Evolutionary conservation across 1,140 invertebrate species (phyloP).

Genomic region (Maconellicoccus hirsutus): DNA sequence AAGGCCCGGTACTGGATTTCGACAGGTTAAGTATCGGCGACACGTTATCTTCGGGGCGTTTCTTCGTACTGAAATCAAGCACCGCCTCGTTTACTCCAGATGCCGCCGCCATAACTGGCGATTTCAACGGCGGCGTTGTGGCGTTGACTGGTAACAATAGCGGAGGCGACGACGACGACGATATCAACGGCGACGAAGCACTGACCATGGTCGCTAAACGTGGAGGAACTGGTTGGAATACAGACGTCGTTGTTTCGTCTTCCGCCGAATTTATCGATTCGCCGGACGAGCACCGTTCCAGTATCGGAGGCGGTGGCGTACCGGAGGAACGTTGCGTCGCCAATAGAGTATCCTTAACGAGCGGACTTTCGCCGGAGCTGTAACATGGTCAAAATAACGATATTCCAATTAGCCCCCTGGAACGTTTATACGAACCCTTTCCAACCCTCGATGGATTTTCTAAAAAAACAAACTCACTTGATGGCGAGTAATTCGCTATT

Average conservation of each 20-base stretch:
- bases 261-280: slow-evolving; percentile 25
- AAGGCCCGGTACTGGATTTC: slow-evolving; percentile 51
- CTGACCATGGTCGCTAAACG: not conserved
- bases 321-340: not conserved
- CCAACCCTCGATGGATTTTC: too few relatives aligned
- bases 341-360: not conserved
- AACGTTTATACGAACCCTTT: too few relatives aligned
- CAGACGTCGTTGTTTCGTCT: slow-evolving; percentile 25
- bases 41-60: slow-evolving; percentile 34
- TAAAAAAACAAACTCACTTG: not conserved
- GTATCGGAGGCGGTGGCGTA: not conserved
- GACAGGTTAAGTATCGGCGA: not conserved
- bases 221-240: slow-evolving; percentile 23
- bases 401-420: not conserved
- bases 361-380: not conserved
- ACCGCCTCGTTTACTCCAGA: slow-evolving; percentile 40
- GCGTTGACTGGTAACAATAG: not conserved
- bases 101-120: slow-evolving; percentile 53
- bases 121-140: slow-evolving; percentile 44
- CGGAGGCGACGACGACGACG: slow-evolving; percentile 15
- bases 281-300: slow-evolving; percentile 24
- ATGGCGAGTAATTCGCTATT: slow-evolving; percentile 16
- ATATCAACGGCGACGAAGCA: slow-evolving; percentile 19
- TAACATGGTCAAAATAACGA: not conserved
- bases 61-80: slow-evolving; percentile 64